These are phyloP conservation scores for Chloroclystis v-ata DNA, from an alignment of 2,888 invertebrate genomes.

Conservation along the genomic window DNA sequence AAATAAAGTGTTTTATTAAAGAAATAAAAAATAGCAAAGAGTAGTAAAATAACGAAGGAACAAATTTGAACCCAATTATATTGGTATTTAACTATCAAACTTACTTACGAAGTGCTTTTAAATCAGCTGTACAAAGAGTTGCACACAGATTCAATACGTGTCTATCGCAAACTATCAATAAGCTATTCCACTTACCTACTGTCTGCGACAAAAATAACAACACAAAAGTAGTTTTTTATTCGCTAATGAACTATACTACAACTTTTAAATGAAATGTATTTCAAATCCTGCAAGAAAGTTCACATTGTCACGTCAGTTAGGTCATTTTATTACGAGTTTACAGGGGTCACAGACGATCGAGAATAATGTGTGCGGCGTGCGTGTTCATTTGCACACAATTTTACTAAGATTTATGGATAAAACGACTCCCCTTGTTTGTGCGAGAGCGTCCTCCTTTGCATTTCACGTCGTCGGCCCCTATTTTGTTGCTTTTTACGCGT, in stretches of 20 bases:
- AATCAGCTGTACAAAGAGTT: slow-evolving; percentile 27
- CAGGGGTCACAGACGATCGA: slow-evolving; percentile 51
- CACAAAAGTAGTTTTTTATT: slow-evolving; percentile 5
- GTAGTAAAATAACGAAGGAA: not conserved
- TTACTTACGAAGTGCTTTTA: not conserved
- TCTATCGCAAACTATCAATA: not conserved
- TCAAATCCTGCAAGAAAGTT: slow-evolving; percentile 29
- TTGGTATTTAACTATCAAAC: not conserved
- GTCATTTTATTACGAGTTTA: slow-evolving; percentile 43
- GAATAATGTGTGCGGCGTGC: slow-evolving; percentile 50
- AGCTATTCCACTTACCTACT: slow-evolving; percentile 10
- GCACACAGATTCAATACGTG: not conserved
- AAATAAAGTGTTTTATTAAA: too few relatives aligned
- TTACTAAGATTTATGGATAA: slow-evolving; percentile 37
- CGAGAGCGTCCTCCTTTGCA: slow-evolving; percentile 74
- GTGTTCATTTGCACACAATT: slow-evolving; percentile 35
- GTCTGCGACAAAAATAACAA: slow-evolving; percentile 14
- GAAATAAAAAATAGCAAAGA: too few relatives aligned
- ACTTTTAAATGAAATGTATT: not conserved
- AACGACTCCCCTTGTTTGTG: slow-evolving; percentile 71
- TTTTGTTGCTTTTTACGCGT: slow-evolving; percentile 48
- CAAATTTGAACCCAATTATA: not conserved
- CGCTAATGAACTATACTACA: slow-evolving; percentile 2
- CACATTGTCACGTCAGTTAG: slow-evolving; percentile 52
- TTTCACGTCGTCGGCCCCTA: slow-evolving; percentile 66